Evolutionary conservation across 2,888 invertebrate genomes (phyloP).

Genomic region (Liodrosophila aerea): DNA sequence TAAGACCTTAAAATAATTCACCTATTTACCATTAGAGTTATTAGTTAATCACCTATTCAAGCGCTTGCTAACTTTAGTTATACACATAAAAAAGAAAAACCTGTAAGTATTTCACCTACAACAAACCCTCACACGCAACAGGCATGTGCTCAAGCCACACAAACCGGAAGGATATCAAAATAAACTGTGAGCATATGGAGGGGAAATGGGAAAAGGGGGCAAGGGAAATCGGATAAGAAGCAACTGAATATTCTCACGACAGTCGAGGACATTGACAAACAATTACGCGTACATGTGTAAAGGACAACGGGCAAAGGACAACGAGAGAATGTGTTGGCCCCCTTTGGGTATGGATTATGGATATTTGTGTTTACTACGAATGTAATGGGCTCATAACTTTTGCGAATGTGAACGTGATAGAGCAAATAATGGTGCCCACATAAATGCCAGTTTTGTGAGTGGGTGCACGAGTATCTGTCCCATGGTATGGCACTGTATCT

Average conservation of each 20-base stretch:
- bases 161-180: not conserved
- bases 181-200: slow-evolving; percentile 9
- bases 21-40: too few species aligned
- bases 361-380: slow-evolving; percentile 72
- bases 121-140: slow-evolving; percentile 19
- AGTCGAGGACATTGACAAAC: slow-evolving; percentile 70
- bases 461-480: slow-evolving; percentile 22
- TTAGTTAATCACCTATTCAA: too few species aligned
- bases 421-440: slow-evolving; percentile 77
- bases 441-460: slow-evolving; percentile 38
- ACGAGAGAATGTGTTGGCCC: slow-evolving; percentile 26
- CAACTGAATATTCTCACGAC: slow-evolving; percentile 72
- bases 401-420: slow-evolving; percentile 64
- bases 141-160: slow-evolving; percentile 16
- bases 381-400: slow-evolving; percentile 74
- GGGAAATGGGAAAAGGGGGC: not conserved
- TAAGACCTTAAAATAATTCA: too few species aligned
- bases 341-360: slow-evolving; percentile 62
- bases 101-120: slow-evolving; percentile 16
- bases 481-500: slow-evolving; percentile 5
- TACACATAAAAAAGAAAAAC: too few species aligned
- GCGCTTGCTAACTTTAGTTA: too few species aligned
- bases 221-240: slow-evolving; percentile 16
- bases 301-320: slow-evolving; percentile 1
- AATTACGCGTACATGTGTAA: slow-evolving; percentile 73